phyloP scores from a whole-genome alignment of 2,797 vertebrate species.

The Champsocephalus esox region DNA sequence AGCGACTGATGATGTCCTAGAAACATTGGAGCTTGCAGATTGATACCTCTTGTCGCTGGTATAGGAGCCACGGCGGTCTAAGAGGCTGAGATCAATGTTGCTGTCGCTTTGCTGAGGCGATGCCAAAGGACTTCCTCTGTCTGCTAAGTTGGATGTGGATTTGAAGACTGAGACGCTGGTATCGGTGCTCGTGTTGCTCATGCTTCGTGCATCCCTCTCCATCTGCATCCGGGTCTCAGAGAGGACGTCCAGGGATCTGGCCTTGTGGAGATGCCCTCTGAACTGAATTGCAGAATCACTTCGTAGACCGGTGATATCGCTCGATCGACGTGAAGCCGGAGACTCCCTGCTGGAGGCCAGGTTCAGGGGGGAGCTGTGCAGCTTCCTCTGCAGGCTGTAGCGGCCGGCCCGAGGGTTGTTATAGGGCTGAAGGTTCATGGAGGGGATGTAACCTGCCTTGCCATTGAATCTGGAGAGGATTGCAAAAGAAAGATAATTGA shows the following conservation, averaged over 20 bases:
- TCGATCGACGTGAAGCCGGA: neutral
- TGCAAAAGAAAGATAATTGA: neutral
- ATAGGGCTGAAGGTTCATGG: slow-evolving; percentile 89
- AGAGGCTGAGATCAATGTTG: neutral
- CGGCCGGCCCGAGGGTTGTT: slow-evolving; percentile 85
- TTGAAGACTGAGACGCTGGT: slow-evolving; percentile 20
- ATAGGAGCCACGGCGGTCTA: neutral
- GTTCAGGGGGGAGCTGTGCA: slow-evolving; percentile 77
- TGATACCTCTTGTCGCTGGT: slow-evolving; percentile 2
- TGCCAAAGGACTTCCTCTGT: neutral
- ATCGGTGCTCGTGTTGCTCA: slow-evolving; percentile 1
- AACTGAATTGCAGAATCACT: neutral
- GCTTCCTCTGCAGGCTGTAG: slow-evolving; percentile 63
- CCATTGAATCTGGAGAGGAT: slow-evolving; percentile 82
- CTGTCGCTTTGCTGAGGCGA: neutral
- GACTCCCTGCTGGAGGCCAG: slow-evolving; percentile 51
- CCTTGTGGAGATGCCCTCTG: slow-evolving; percentile 51
- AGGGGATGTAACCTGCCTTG: slow-evolving; percentile 87
- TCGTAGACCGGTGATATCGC: neutral
- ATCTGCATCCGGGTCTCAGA: slow-evolving; percentile 37
- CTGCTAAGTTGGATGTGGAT: slow-evolving; percentile 3
- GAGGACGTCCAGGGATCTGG: slow-evolving; percentile 74
- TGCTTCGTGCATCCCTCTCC: slow-evolving; percentile 39
- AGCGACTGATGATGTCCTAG: neutral
- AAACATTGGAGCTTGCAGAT: slow-evolving; percentile 16